phyloP scores from a whole-genome alignment of 1,140 invertebrate species.

The Yoshiicerus persimilis region DNA sequence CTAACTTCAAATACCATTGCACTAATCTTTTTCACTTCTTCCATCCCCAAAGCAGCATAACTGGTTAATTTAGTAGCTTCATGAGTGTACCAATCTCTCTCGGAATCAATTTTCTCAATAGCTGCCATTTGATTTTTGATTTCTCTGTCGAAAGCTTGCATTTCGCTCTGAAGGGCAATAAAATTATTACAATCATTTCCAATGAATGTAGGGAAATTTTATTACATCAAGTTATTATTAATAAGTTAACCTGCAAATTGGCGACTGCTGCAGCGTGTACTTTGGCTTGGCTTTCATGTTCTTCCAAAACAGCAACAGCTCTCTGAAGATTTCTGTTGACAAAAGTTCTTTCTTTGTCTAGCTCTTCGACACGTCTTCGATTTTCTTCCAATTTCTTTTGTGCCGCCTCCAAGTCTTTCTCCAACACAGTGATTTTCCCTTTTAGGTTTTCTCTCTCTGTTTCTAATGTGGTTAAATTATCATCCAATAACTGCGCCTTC shows the following conservation, averaged over 20 bases:
- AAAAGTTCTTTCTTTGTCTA: constrained; percentile 35
- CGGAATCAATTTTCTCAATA: constrained; percentile 14
- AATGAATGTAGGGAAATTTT: not conserved
- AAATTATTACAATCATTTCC: not conserved
- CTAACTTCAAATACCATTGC: not conserved
- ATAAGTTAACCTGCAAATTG: constrained; percentile 29
- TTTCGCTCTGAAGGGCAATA: not conserved
- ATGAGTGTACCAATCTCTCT: constrained; percentile 12
- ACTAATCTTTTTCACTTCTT: constrained; percentile 29
- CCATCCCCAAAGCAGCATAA: constrained; percentile 18
- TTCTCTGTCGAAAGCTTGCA: constrained; percentile 22
- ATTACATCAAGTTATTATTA: not conserved
- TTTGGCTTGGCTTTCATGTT: constrained; percentile 28
- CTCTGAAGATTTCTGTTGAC: constrained; percentile 32
- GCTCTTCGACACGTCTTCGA: constrained; percentile 28
- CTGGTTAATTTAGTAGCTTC: constrained; percentile 25
- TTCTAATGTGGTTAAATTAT: not conserved
- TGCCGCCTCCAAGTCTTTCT: constrained; percentile 38
- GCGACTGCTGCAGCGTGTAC: constrained; percentile 26
- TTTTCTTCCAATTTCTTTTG: constrained; percentile 34
- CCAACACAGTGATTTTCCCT: constrained; percentile 18
- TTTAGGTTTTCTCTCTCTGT: constrained; percentile 2
- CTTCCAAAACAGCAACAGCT: constrained; percentile 11
- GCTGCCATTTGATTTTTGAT: not conserved
- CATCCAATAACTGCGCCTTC: not conserved